A percentile compares a stretch with the other conserved stretches of the same genome.
Conservation (phyloP, 2,888 invertebrate species). For the Megamerina dolium region DNA sequence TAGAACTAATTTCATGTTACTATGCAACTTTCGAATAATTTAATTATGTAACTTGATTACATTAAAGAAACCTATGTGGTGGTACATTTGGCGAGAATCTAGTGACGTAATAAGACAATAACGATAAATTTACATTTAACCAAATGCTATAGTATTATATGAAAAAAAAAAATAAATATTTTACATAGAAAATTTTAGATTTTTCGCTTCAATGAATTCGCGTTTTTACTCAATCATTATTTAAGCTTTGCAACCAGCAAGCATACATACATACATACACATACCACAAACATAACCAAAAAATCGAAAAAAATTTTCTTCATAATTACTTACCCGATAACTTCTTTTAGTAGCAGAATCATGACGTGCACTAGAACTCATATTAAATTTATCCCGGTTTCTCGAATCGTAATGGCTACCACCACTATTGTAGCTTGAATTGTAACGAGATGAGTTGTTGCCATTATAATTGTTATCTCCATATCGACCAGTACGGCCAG, state of each 20-base stretch:
- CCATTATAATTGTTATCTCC: conserved; percentile 32
- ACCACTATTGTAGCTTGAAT: conserved; percentile 32
- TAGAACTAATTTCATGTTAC: background rate
- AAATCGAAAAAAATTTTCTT: conserved; percentile 8
- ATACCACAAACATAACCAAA: conserved; percentile 46
- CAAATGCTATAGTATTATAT: too few species aligned
- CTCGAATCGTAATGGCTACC: conserved; percentile 35
- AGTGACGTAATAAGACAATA: too few species aligned
- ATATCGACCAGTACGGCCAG: conserved; percentile 34
- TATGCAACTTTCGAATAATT: too few species aligned
- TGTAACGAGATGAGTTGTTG: conserved; percentile 25
- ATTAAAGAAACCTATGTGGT: too few species aligned
- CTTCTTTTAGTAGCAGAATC: conserved; percentile 40
- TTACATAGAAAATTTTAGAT: too few species aligned
- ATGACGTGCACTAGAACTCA: conserved; percentile 23
- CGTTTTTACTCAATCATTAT: too few species aligned
- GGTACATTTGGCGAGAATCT: too few species aligned
- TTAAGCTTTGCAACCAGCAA: too few species aligned
- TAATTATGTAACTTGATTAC: too few species aligned
- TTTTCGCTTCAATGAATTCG: too few species aligned
- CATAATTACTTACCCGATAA: conserved; percentile 37
- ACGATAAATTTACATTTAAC: too few species aligned
- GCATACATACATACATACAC: conserved; percentile 43
- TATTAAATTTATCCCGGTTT: conserved; percentile 29
- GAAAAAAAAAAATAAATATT: too few species aligned